Percentiles rank a stretch among this genome's conserved stretches.
Conservation (phyloP, 2,113 vertebrate genomes). For the Gymnobelideus leadbeateri region DNA sequence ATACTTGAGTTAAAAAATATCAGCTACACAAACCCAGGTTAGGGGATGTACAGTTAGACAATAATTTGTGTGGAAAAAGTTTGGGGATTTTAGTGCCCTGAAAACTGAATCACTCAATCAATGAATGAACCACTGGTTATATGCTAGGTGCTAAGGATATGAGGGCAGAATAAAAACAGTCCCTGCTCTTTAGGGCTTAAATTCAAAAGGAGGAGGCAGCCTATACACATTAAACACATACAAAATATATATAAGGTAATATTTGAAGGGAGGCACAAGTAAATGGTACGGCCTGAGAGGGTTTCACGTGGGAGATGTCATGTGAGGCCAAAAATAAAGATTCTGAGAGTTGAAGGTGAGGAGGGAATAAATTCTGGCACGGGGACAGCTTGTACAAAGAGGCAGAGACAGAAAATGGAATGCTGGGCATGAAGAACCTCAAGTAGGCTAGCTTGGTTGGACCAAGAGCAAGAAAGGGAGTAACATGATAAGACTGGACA, state of each 20-base stretch:
- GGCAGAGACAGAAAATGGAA: neutral
- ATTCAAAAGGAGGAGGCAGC: neutral
- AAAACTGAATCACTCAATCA: neutral
- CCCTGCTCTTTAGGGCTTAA: neutral
- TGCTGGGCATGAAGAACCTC: neutral
- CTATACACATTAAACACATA: neutral
- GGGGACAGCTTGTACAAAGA: neutral
- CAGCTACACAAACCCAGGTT: neutral
- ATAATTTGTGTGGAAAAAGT: neutral
- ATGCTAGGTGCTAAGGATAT: neutral
- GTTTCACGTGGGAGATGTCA: neutral
- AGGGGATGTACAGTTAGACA: neutral
- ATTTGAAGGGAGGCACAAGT: neutral
- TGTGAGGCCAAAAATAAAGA: neutral
- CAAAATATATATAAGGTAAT: neutral
- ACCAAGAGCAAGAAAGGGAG: neutral
- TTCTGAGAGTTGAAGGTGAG: neutral
- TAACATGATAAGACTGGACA: neutral
- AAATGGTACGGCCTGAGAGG: neutral
- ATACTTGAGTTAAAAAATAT: neutral
- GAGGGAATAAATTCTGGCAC: neutral
- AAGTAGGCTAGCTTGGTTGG: neutral
- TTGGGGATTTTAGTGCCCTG: neutral
- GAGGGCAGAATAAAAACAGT: neutral
- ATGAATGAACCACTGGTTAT: neutral